Percentiles rank a stretch among this genome's conserved stretches.
These are phyloP conservation scores for Acanthococcus lagerstroemiae DNA, from an alignment of 2,888 invertebrate species.

Conservation along the genomic window DNA sequence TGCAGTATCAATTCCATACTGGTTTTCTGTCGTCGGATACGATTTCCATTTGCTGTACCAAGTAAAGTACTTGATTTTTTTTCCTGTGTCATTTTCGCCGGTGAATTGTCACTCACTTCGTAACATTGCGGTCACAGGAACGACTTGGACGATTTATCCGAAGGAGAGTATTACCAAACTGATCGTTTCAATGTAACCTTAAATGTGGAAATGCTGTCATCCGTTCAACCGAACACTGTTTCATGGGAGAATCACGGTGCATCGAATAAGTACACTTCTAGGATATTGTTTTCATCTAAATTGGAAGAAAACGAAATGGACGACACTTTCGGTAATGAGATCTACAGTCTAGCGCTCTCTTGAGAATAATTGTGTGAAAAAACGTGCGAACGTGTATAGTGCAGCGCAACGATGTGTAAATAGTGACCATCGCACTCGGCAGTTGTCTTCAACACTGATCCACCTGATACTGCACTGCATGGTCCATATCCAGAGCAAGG, in stretches of 20 bases:
- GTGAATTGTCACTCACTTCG: no score
- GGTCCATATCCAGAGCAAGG: no score
- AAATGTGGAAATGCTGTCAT: constrained; percentile 60
- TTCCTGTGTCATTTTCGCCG: no score
- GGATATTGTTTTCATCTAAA: constrained; percentile 62
- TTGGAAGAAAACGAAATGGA: constrained; percentile 73
- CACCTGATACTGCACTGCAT: no score
- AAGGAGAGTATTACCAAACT: constrained; percentile 45
- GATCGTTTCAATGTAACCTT: constrained; percentile 59
- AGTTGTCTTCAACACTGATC: no score
- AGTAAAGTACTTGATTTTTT: constrained; percentile 43
- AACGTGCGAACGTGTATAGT: no score
- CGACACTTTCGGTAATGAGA: constrained; percentile 73
- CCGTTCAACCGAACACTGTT: constrained; percentile 46
- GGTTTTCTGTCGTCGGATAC: constrained; percentile 54
- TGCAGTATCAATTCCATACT: constrained; percentile 79
- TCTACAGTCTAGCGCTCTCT: constrained; percentile 32
- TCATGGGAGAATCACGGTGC: constrained; percentile 67
- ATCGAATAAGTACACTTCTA: constrained; percentile 46
- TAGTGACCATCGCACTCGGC: no score
- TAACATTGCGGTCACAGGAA: no score
- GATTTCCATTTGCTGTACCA: constrained; percentile 9
- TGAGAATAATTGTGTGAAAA: no score
- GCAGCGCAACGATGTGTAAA: no score
- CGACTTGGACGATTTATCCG: constrained; percentile 73